Base-by-base conservation (phyloP, 1,140 invertebrate genomes). In the Brachystomella parvula region DNA sequence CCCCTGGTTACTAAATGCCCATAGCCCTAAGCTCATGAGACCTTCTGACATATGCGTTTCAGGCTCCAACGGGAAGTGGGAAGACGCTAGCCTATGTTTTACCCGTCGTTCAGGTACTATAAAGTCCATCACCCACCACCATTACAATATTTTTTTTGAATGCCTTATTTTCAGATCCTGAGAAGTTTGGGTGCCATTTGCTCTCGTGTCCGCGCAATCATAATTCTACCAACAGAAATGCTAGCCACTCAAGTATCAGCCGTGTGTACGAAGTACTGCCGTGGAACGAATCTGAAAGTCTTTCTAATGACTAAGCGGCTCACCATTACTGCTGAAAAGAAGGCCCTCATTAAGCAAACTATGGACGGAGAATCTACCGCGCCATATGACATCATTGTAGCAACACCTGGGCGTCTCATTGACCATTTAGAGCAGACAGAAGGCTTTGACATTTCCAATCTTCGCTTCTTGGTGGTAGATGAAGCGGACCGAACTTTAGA, bases 11-110 rank as follows among this genome's bases (percentile, higher is more conserved):
- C 74, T 94, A 6, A 77, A 84, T 67, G 82, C 82, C 66, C 79
- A 84, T 64, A 77, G 81, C 47, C 80, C 84, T 65, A 82, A 84
- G 44, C 77, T 81, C 1, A 82, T 85, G 69, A 84, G 88, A 77
- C 87, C 89, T 0, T 82, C 85, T 70, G 96, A 99, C 78, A 82
- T 96, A n/a, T 98, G 95, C 81, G 89, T 98, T 39, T 96, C 93
- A 28, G n/a, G 93, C 95, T 47, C 94, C 95, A 26, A 99, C 96
- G 19, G 96, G 96, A 15, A 96, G 93, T 83, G 96, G 96, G 12
- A 99, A 99, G 82, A 98, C 96, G 0, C 78, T 98, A 58, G 87
- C 93, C 3, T 98, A 92, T 84, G 90, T 91, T 66, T 78, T 98
- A 63, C 96, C 96, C 17, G 87, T 98, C 58, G 80, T 99, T 57